phyloP scores from a whole-genome alignment of 1,140 invertebrate species.

The Halyomorpha halys region DNA sequence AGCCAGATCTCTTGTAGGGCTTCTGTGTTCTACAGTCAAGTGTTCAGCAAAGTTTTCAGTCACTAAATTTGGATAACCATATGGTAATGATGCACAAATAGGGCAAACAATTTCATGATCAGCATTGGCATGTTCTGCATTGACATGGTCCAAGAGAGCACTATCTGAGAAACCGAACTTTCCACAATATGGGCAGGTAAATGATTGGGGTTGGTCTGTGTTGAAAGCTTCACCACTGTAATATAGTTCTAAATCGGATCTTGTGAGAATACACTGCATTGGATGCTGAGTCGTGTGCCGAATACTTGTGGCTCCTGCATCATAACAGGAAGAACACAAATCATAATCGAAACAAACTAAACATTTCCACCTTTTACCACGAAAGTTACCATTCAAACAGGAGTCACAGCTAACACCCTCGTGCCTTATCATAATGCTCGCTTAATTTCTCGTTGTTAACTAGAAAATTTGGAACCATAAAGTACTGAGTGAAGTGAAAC shows the following conservation, averaged over 20 bases:
- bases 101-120: constrained; percentile 17
- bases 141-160: constrained; percentile 70
- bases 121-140: constrained; percentile 40
- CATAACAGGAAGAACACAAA: constrained; percentile 89
- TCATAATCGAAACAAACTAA: constrained; percentile 97
- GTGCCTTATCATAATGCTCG: constrained; percentile 18
- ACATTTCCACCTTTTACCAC: constrained; percentile 93
- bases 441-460: no score
- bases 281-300: constrained; percentile 90
- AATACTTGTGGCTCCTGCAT: constrained; percentile 79
- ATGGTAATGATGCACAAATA: constrained; percentile 6
- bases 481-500: no score
- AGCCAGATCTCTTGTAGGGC: neutral
- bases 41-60: constrained; percentile 14
- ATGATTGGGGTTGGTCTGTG: constrained; percentile 81
- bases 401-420: constrained; percentile 94
- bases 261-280: constrained; percentile 95
- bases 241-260: constrained; percentile 88
- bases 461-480: no score
- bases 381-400: constrained; percentile 93
- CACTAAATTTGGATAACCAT: neutral
- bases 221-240: constrained; percentile 80
- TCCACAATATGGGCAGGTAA: constrained; percentile 91
- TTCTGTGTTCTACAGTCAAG: neutral
- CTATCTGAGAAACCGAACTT: constrained; percentile 88